Evolutionary conservation across 1,140 invertebrate species (phyloP).

Genomic region (Hylyphantes graminicola): DNA sequence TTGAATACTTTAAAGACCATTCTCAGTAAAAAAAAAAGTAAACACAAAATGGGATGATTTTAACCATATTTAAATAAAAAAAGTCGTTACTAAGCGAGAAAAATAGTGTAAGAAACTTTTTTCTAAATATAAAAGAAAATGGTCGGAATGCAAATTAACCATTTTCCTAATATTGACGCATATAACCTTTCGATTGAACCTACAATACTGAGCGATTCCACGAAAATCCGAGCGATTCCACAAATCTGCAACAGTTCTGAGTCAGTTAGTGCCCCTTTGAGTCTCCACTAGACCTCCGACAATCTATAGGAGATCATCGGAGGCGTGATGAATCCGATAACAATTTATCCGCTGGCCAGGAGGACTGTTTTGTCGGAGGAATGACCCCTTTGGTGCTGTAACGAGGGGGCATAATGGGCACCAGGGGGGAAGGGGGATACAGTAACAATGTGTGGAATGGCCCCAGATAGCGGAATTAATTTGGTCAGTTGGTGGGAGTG

Average conservation of each 20-base stretch:
- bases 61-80: no score
- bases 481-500: conserved; percentile 6
- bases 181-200: no score
- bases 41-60: no score
- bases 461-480: conserved; percentile 36
- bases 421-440: background rate
- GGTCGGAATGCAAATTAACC: no score
- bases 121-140: no score
- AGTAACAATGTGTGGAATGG: conserved; percentile 25
- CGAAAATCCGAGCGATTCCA: no score
- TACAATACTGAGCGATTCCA: no score
- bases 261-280: background rate
- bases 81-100: no score
- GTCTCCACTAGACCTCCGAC: background rate
- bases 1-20: no score
- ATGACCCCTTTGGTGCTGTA: conserved; percentile 44
- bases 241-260: background rate
- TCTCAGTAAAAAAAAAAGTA: no score
- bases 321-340: conserved; percentile 58
- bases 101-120: no score
- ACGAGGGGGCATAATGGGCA: conserved; percentile 33
- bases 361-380: conserved; percentile 28
- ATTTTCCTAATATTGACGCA: no score
- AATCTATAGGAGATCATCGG: conserved; percentile 49
- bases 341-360: conserved; percentile 53